Evolutionary conservation across 2,888 invertebrate genomes (phyloP), one percentile per base, ranked within the genome.

Genomic region (Caenorhabditis becei): DNA sequence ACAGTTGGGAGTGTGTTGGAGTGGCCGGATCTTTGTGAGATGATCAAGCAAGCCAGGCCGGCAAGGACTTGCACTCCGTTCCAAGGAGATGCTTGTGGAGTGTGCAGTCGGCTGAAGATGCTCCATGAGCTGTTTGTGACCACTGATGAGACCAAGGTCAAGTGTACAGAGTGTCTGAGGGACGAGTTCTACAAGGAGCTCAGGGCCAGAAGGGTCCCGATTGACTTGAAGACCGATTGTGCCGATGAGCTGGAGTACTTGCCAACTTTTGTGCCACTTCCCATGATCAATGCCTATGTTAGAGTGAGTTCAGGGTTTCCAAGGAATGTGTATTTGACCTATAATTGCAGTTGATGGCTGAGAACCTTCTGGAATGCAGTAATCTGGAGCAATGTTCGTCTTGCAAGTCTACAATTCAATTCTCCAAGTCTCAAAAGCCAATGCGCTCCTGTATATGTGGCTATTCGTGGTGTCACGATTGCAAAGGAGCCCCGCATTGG

Each of bases 211-310:
- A 58, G 74, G 49, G 14, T 74, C 32, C 74, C 74, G 23, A 74
- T 74, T 37, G 65, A 65, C 32, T 41, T 74, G 2, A 18, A 51
- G 47, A 65, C 58, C 23, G 63, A 63, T 7, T 49, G 49, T n/a
- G 72, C 63, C 14, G 65, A 65, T 58, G 74, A 74, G 16, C 51
- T 74, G 23, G 74, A 74, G 49, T 65, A 65, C 41, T 23, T 65
- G 7, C 59, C 74, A 23, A 51, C 65, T 7, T 74, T 74, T 32
- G 41, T 74, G 14, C 74, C 74, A 14, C 37, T 74, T 0, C 47
- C 74, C 1, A 35, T 74, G 11, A 2, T 74, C 37, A 74, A 74
- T 47, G 24, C 65, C 3, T 74, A 74, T 41, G 23, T 74, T n/a
- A 58, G 74, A 37, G 74, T 65, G 23, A 58, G 72, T n/a, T 32